Conservation (phyloP, 1,140 invertebrate species). For the Drosophila busckii region DNA sequence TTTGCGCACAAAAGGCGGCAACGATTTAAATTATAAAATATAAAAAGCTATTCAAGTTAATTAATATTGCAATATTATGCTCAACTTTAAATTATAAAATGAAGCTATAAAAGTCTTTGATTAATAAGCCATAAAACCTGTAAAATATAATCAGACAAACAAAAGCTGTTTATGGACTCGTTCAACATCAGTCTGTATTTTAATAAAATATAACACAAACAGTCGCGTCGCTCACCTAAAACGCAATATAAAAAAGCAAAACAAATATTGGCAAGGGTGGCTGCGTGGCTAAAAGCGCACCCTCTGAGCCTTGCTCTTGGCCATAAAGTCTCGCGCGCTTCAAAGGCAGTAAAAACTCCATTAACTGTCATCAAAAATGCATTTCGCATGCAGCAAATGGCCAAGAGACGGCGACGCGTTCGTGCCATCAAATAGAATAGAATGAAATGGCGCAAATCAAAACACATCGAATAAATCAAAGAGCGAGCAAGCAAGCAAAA, state of each 20-base stretch:
- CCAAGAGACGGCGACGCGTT: neutral
- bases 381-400: slow-evolving; percentile 65
- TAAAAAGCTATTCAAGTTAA: neutral
- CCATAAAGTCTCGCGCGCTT: slow-evolving; percentile 44
- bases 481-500: slow-evolving; percentile 14
- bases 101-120: neutral
- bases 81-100: slow-evolving; percentile 2
- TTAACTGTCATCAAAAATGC: slow-evolving; percentile 76
- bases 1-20: slow-evolving; percentile 35
- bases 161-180: too few relatives aligned
- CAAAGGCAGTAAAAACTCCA: slow-evolving; percentile 71
- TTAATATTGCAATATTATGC: neutral
- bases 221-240: slow-evolving; percentile 5
- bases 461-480: slow-evolving; percentile 72
- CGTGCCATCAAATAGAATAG: slow-evolving; percentile 65
- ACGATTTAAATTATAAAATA: neutral
- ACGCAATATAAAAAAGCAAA: slow-evolving; percentile 31
- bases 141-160: too few relatives aligned
- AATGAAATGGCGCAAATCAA: slow-evolving; percentile 72
- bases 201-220: too few relatives aligned
- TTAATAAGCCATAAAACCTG: too few relatives aligned
- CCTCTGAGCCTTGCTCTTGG: too few relatives aligned
- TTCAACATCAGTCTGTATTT: too few relatives aligned
- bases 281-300: too few relatives aligned
- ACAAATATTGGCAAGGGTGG: too few relatives aligned